These are phyloP conservation scores for Macaca mulatta DNA, from an alignment of 2,113 vertebrate genomes.

Conservation along the genomic window DNA sequence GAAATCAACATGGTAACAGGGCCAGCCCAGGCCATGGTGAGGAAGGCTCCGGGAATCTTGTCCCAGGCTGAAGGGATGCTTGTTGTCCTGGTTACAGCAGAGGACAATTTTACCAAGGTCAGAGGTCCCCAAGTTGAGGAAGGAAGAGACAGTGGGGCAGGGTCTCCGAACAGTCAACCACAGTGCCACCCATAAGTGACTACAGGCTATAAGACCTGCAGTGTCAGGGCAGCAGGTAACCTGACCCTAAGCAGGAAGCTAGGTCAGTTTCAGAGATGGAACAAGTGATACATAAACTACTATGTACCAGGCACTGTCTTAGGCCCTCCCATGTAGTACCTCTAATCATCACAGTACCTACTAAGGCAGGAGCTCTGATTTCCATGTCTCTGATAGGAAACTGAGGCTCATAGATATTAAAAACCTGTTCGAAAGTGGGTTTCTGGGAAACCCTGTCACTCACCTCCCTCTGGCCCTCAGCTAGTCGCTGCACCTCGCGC, in stretches of 20 bases:
- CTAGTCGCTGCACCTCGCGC: slow-evolving; percentile 77
- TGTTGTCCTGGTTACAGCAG: background rate
- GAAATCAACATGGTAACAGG: background rate
- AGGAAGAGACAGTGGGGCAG: background rate
- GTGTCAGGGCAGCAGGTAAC: background rate
- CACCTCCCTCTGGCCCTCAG: slow-evolving; percentile 81
- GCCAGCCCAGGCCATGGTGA: background rate
- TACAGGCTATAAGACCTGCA: background rate
- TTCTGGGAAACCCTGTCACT: background rate
- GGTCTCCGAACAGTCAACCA: background rate
- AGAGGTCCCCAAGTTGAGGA: background rate
- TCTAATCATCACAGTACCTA: background rate
- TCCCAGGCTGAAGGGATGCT: background rate
- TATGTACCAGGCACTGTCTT: fast-evolving
- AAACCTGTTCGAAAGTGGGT: background rate
- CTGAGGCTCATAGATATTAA: background rate
- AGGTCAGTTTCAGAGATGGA: background rate
- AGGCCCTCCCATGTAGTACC: background rate
- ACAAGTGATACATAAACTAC: background rate
- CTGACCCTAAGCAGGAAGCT: background rate
- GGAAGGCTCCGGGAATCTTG: background rate
- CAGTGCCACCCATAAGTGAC: background rate
- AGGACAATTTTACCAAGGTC: background rate
- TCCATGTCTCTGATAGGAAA: background rate
- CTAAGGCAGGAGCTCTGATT: background rate